Base-by-base conservation (phyloP, 2,888 invertebrate species). In the Parnassius smintheus region DNA sequence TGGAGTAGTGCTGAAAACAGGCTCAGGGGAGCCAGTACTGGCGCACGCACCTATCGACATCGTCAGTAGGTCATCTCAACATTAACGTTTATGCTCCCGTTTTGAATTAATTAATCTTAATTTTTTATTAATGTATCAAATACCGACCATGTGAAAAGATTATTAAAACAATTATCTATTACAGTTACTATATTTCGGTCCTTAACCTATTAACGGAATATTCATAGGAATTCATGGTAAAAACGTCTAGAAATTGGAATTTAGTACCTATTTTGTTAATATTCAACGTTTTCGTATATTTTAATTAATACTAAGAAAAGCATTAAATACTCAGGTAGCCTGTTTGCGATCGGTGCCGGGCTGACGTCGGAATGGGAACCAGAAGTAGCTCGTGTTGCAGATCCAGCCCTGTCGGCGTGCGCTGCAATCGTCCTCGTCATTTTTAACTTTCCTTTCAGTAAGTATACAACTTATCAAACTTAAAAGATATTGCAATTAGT, bases 371-470 rank as follows among this genome's bases (percentile, higher is more conserved):
- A 91, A 69, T 91, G 91, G 91, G 91, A 88, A 70, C 85, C 88
- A 0, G 69, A 76, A 0, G 85, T 83, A 0, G 80, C 91, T 0
- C 80, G 93, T 58, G 89, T 95, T 62, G 95, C 95, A 0, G 96
- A 96, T 81, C 97, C 97, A 0, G 87, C 94, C 2, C 88, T 97
- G 44, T 95, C 97, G 0, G 94, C 97, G 51, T 83, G 95, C 64
- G 96, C 97, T 0, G 95, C 96, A 52, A 81, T 94, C 2, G 82
- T 94, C 1, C 91, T 97, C 49, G 93, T 96, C 68, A 84, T 94
- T 12, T 91, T 97, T 55, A 97, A 96, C 76, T 96, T 95, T 83
- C 96, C 96, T 0, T 96, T 96, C 83, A 95, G 97, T 91, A 78
- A 84, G 91, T 73, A 13, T 49, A 44, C 44, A 44, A 44, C 11